Evolutionary conservation across 2,113 vertebrate species (phyloP).

Genomic region (Parotia lawesii): DNA sequence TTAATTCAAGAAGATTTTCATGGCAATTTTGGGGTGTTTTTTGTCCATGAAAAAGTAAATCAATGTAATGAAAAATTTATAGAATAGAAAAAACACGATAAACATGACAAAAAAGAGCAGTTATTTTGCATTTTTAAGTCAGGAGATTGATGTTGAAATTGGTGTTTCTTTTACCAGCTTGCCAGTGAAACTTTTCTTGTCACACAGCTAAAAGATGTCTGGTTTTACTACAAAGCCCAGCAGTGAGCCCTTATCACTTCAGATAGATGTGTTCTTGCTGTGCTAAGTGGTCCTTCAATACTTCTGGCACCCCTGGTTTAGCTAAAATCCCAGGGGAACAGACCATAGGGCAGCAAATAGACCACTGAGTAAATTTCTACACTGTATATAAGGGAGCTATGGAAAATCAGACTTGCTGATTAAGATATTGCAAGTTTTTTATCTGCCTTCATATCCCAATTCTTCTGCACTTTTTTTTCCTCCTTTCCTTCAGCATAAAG

Average conservation of each 20-base stretch:
- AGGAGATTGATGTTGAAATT: neutral
- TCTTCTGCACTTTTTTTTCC: neutral
- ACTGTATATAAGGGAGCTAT: neutral
- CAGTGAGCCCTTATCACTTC: neutral
- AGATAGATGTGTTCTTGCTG: neutral
- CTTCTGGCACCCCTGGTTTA: neutral
- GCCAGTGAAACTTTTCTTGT: neutral
- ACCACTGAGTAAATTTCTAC: neutral
- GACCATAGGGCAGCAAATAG: neutral
- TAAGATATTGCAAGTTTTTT: neutral
- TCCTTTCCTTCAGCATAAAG: neutral
- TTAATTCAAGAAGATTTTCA: neutral
- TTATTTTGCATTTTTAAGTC: neutral
- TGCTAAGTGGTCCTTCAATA: neutral
- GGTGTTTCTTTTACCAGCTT: neutral
- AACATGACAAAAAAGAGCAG: neutral
- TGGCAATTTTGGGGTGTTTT: fast-evolving
- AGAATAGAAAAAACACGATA: neutral
- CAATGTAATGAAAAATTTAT: neutral
- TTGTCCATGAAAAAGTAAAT: neutral
- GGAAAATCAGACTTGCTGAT: neutral
- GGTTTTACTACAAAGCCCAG: neutral
- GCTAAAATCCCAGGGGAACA: neutral
- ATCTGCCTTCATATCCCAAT: neutral
- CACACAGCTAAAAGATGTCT: neutral